Evolutionary conservation across 2,888 invertebrate genomes (phyloP), one percentile per base, ranked within the genome.

Genomic region (Machimus atricapillus): DNA sequence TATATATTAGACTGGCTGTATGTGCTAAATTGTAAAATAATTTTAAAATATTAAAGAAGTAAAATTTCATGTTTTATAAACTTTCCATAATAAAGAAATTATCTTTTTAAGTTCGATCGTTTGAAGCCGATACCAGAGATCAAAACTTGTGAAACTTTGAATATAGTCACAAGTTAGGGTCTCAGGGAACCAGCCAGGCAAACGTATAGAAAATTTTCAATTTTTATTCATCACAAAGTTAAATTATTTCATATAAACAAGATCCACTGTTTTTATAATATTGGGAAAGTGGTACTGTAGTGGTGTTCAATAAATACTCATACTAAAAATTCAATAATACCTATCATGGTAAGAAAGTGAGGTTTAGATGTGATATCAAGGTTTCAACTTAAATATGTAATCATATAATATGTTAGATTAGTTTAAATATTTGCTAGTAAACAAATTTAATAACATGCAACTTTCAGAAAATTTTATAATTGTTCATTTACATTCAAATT

Each of bases 71-170:
- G 43, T 14, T 12, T 43, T 12, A 43, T 46, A 46, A 46, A 46
- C 43, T 46, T 46, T 46, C 43, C 14, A 16, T 46, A 46, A 46
- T 14, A 46, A 16, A 46, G 43, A 46, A 46, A 46, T 46, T 46
- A 46, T 46, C 43, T 66, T 27, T 23, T 66, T 23, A 66, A 78
- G 82, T 37, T 82, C 34, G 66, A 34, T 37, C 34, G 92, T 91
- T 92, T 93, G 92, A 90, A 91, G 92, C 93, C 92, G 93, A 93
- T 93, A 93, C 93, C 93, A 92, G 93, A 93, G 93, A 93, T 93
- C 93, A 93, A 93, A 93, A 93, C 92, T 93, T 93, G 93, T 93
- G 93, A 93, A 93, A 92, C 93, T 93, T 91, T 91, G 91, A 91
- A 90, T 90, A 91, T 92, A 93, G 93, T 93, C 93, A 93, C 93